These are phyloP conservation scores for Perizoma affinitatum DNA, from an alignment of 2,888 invertebrate species.

Conservation along the genomic window DNA sequence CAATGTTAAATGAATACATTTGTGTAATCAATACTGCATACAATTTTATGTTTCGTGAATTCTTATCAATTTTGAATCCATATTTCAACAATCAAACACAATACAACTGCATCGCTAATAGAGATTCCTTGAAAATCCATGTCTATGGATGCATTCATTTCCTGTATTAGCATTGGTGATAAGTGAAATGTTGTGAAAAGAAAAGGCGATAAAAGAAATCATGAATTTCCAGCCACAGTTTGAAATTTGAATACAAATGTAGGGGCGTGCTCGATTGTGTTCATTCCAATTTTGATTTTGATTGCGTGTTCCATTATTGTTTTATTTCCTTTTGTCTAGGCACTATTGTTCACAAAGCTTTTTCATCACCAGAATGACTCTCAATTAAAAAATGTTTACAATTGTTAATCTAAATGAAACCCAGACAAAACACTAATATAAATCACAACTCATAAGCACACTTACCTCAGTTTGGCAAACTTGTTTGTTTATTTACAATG, in stretches of 20 bases:
- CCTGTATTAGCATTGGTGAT: background rate
- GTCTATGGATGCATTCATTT: background rate
- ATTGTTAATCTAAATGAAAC: too few species aligned
- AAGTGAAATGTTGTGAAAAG: constrained; percentile 41
- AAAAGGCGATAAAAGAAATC: constrained; percentile 45
- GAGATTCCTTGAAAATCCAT: too few species aligned
- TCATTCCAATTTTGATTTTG: constrained; percentile 69
- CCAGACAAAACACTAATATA: too few species aligned
- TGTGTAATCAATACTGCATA: too few species aligned
- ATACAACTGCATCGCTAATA: too few species aligned
- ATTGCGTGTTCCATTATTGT: constrained; percentile 69
- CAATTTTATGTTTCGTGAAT: background rate
- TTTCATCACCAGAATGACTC: too few species aligned
- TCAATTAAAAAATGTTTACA: too few species aligned
- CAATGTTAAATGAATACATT: background rate
- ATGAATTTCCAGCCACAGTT: constrained; percentile 53
- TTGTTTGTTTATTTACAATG: background rate
- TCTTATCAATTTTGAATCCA: background rate
- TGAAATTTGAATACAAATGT: constrained; percentile 75
- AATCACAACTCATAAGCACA: too few species aligned
- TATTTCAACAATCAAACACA: background rate
- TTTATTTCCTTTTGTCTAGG: constrained; percentile 65
- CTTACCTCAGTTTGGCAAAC: background rate
- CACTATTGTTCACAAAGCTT: constrained; percentile 37
- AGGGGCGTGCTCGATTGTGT: constrained; percentile 69